Conservation (phyloP, 2,888 invertebrate species). For the Artemia sp. region DNA sequence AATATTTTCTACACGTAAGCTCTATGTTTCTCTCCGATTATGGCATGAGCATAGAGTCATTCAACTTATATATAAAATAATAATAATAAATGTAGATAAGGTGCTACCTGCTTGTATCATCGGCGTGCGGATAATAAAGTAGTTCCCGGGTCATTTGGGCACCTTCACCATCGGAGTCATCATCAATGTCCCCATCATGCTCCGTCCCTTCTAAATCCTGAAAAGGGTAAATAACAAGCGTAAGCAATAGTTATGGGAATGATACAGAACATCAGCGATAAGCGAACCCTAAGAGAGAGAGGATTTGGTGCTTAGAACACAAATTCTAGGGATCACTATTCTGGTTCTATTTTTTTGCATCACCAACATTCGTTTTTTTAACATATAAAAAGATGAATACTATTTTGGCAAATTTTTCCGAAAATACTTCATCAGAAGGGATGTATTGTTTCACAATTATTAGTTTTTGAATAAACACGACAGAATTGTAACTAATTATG, state of each 20-base stretch:
- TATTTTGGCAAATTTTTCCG: too few species aligned
- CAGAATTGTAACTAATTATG: too few species aligned
- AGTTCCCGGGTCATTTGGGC: constrained; percentile 50
- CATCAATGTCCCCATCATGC: constrained; percentile 68
- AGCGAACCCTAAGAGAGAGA: constrained; percentile 16
- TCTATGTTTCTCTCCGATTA: background rate
- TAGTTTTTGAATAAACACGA: too few species aligned
- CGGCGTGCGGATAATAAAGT: constrained; percentile 55
- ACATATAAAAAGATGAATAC: too few species aligned
- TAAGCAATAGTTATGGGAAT: background rate
- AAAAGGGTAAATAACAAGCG: constrained; percentile 10
- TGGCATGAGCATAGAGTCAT: background rate
- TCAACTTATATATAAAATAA: background rate
- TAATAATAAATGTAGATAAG: too few species aligned
- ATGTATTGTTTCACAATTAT: too few species aligned
- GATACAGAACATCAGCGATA: background rate
- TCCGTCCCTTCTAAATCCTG: constrained; percentile 49
- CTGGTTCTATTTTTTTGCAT: too few species aligned
- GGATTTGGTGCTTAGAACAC: background rate
- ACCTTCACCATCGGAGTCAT: constrained; percentile 48
- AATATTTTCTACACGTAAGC: background rate
- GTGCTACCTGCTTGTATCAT: constrained; percentile 39
- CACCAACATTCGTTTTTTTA: too few species aligned
- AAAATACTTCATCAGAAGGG: too few species aligned
- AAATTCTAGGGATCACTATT: too few species aligned